A percentile compares a stretch with the other conserved stretches of the same genome.
phyloP scores from a whole-genome alignment of 2,113 vertebrate species.

The Alouatta palliata region DNA sequence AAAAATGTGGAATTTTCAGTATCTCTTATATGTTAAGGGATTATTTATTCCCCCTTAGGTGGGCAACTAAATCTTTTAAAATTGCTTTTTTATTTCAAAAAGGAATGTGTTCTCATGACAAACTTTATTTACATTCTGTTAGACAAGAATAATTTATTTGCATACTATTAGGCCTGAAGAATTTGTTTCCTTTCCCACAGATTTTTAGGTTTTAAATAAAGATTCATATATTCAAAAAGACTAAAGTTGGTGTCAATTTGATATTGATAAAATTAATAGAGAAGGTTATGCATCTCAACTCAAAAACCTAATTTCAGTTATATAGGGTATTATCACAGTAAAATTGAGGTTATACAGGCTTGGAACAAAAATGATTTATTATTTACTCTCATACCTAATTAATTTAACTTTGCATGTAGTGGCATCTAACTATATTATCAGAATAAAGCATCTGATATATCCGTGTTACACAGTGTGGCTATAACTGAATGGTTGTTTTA shows the following conservation, averaged over 20 bases:
- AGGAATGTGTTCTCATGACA: background rate
- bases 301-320: slow-evolving; percentile 45
- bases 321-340: background rate
- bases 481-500: background rate
- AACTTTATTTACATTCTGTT: slow-evolving; percentile 33
- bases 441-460: background rate
- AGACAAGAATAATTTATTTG: slow-evolving; percentile 27
- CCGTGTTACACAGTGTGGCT: background rate
- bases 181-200: slow-evolving; percentile 23
- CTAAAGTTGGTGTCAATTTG: background rate
- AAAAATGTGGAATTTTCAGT: slow-evolving; percentile 17
- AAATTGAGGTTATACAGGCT: slow-evolving; percentile 42
- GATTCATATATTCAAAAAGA: slow-evolving; percentile 5
- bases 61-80: slow-evolving; percentile 25
- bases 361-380: slow-evolving; percentile 1
- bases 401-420: slow-evolving; percentile 5
- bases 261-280: slow-evolving; percentile 22
- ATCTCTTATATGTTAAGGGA: background rate
- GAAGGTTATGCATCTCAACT: slow-evolving; percentile 8
- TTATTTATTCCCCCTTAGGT: background rate
- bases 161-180: background rate
- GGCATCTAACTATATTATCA: background rate
- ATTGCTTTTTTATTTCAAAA: slow-evolving; percentile 46
- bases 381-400: background rate
- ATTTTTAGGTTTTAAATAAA: slow-evolving; percentile 64